These are phyloP conservation scores for Illadopsis cleaveri DNA, from an alignment of 2,113 vertebrate genomes.

Conservation along the genomic window DNA sequence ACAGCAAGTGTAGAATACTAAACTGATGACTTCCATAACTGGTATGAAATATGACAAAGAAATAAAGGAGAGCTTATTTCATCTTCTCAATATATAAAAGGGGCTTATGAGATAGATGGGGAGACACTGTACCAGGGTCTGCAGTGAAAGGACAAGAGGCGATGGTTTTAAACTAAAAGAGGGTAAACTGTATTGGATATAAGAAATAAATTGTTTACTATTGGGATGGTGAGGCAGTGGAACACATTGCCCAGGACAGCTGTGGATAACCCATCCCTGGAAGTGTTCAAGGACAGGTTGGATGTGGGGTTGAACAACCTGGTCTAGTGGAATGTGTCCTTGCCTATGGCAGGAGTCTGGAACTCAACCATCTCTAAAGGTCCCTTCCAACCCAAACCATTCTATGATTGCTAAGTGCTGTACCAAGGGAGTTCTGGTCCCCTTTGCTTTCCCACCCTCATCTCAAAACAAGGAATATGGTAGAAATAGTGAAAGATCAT, in stretches of 20 bases:
- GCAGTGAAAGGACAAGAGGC: not conserved
- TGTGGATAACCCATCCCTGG: not conserved
- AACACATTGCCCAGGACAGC: not conserved
- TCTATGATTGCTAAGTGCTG: not conserved
- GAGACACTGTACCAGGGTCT: not conserved
- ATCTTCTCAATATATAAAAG: not conserved
- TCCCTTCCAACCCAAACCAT: not conserved
- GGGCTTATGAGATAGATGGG: not conserved
- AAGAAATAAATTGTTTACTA: not conserved
- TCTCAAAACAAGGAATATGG: not conserved
- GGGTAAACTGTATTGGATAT: not conserved
- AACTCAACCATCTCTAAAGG: not conserved
- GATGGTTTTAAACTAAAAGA: not conserved
- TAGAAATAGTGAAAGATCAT: not conserved
- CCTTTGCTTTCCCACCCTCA: not conserved
- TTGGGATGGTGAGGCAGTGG: not conserved
- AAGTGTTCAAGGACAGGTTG: not conserved
- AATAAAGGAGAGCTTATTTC: not conserved
- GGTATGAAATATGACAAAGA: not conserved
- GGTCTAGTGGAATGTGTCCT: not conserved
- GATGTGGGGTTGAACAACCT: not conserved
- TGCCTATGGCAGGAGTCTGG: not conserved
- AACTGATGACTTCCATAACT: not conserved
- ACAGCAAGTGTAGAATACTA: slow-evolving; percentile 16
- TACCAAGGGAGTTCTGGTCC: not conserved